Evolutionary conservation across 2,113 vertebrate genomes (phyloP), one percentile per base, ranked within the genome.

Genomic region (Tragulus kanchil): DNA sequence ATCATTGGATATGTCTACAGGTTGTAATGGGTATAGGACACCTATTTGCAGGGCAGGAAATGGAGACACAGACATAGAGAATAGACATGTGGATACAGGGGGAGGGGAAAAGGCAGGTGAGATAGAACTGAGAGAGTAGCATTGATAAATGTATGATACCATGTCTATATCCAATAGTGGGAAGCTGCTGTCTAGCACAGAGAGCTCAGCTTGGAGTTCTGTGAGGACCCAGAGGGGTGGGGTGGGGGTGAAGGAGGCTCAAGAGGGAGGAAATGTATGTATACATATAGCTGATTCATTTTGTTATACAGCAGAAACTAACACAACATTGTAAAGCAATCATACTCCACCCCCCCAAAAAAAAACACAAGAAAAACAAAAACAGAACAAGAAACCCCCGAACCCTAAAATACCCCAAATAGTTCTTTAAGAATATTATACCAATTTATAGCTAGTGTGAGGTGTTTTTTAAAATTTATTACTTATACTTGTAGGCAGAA

Each of bases 241-340:
- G 69, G 4, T 2, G 42, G 21, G 36, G 36, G 1, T 12, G 21
- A 73, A 42, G 10, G 69, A 0, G 0, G 69, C 69, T 25, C 19
- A 13, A 3, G 69, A 10, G 42, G 36, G 10, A 71, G 36, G 16
- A 17, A 6, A 42, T 13, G 0, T 45, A 6, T 45, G 36, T 3
- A 2, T 5, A 14, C 69, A 25, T 0, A 45, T 21, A 1, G 69
- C 69, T 25, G 69, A 25, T 23, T 13, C 21, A 23, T 0, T 0
- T 7, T 19, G 42, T 23, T 45, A 19, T 6, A 13, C 10, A 23
- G 36, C 36, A 13, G 19, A 71, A 45, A 6, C 69, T 25, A 23
- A 36, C 36, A 36, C 36, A 36, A 36, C 36, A 36, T 36, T 36
- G 36, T 36, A 36, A 36, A 36, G 36, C 36, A 36, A 36, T 36